Evolutionary conservation across 2,113 vertebrate genomes (phyloP).

Genomic region (Ellobius talpinus): DNA sequence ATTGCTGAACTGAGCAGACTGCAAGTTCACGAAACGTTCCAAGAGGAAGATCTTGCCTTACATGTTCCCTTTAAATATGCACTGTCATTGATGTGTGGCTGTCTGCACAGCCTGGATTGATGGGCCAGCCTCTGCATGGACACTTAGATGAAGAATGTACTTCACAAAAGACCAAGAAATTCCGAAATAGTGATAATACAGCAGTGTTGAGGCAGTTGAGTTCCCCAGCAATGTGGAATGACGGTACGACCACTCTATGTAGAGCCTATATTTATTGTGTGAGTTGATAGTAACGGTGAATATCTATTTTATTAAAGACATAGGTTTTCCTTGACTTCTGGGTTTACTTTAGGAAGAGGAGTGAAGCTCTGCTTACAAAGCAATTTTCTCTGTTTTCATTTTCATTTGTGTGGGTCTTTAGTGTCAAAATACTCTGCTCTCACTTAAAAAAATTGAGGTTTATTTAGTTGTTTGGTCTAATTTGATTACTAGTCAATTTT

Average conservation of each 20-base stretch:
- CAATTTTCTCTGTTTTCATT: not conserved
- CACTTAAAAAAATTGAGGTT: not conserved
- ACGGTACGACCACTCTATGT: not conserved
- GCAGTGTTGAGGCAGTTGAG: not conserved
- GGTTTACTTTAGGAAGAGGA: not conserved
- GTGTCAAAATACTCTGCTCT: not conserved
- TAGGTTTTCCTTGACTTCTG: too few species aligned
- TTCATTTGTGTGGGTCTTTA: not conserved
- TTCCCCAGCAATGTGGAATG: not conserved
- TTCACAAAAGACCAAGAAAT: not conserved
- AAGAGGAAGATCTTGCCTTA: not conserved
- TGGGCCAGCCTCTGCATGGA: not conserved
- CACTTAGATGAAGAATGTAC: not conserved
- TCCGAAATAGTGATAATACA: fast-evolving
- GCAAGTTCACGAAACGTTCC: not conserved
- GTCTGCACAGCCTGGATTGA: not conserved
- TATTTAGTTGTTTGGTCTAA: not conserved
- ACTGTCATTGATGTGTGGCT: not conserved
- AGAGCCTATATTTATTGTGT: not conserved
- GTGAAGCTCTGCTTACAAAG: not conserved
- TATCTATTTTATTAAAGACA: not conserved
- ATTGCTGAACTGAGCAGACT: not conserved
- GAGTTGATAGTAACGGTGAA: not conserved
- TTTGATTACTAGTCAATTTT: not conserved
- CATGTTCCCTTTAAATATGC: fast-evolving